Evolutionary conservation across 2,888 invertebrate species (phyloP).

Genomic region (Eristalis tenax): DNA sequence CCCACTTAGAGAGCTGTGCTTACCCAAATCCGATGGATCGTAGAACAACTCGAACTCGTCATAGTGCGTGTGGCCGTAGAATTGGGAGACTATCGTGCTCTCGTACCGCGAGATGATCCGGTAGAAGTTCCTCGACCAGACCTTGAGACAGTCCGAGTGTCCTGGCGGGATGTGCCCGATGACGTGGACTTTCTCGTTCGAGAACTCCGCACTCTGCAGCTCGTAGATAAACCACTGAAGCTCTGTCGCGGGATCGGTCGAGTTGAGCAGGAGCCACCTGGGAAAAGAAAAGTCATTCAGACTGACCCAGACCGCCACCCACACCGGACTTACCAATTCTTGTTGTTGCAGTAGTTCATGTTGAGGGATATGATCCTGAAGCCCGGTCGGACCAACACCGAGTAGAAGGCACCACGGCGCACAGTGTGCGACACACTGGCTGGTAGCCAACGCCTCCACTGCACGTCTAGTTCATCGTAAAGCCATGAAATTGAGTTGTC

Average conservation of each 20-base stretch:
- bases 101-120: conserved; percentile 94
- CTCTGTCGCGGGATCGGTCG: conserved; percentile 97
- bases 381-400: conserved; percentile 93
- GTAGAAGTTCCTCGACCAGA: conserved; percentile 97
- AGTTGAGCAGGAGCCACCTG: conserved; percentile 92
- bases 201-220: conserved; percentile 95
- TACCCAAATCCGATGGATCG: conserved; percentile 90
- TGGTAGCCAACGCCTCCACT: conserved; percentile 96
- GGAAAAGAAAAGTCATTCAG: neutral
- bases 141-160: conserved; percentile 94
- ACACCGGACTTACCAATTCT: conserved; percentile 87
- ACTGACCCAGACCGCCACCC: too few relatives aligned
- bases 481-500: conserved; percentile 95
- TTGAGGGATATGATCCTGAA: conserved; percentile 96
- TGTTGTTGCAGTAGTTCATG: conserved; percentile 97
- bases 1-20: conserved; percentile 71
- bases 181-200: conserved; percentile 97
- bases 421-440: conserved; percentile 93
- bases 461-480: conserved; percentile 92
- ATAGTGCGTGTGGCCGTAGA: conserved; percentile 96
- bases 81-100: conserved; percentile 93
- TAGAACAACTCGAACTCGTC: conserved; percentile 97
- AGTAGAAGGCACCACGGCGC: conserved; percentile 94
- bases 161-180: conserved; percentile 98
- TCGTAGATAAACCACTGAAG: conserved; percentile 97